Evolutionary conservation across 2,888 invertebrate species (phyloP).

Genomic region (Zootermopsis nevadensis): DNA sequence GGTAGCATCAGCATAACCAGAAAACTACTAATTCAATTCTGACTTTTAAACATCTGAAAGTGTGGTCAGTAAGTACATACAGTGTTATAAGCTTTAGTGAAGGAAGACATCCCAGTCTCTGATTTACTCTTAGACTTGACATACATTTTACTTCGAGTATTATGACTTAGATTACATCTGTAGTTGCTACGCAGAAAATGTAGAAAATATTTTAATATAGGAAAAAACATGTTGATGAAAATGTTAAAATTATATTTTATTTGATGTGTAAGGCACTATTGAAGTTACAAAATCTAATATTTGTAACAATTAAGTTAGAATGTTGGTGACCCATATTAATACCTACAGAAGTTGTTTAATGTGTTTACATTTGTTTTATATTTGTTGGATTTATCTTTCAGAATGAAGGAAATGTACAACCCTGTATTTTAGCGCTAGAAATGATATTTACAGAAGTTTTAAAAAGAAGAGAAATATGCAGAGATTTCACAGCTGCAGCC

Average conservation of each 20-base stretch:
- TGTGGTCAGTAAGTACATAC: too few species aligned
- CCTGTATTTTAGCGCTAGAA: slow-evolving; percentile 75
- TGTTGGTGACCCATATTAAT: neutral
- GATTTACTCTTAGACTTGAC: too few species aligned
- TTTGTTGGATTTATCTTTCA: slow-evolving; percentile 49
- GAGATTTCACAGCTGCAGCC: slow-evolving; percentile 59
- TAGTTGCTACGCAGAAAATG: too few species aligned
- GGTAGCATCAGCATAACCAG: too few species aligned
- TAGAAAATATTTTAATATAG: neutral
- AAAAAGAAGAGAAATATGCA: slow-evolving; percentile 73
- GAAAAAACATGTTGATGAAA: neutral
- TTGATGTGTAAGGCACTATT: neutral
- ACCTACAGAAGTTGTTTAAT: neutral
- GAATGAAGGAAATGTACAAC: slow-evolving; percentile 39
- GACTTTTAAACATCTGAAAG: too few species aligned
- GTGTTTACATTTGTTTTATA: neutral
- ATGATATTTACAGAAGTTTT: slow-evolving; percentile 77
- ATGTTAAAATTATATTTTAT: neutral
- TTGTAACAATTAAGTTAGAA: neutral
- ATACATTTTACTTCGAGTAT: too few species aligned
- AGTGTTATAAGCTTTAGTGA: too few species aligned
- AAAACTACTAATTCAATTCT: too few species aligned
- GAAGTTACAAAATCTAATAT: neutral
- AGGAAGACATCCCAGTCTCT: too few species aligned
- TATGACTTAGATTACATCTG: too few species aligned